Percentiles rank a stretch among this genome's conserved stretches.
Evolutionary conservation across 2,888 invertebrate genomes (phyloP).

Genomic region (Trissolcus japonicus): DNA sequence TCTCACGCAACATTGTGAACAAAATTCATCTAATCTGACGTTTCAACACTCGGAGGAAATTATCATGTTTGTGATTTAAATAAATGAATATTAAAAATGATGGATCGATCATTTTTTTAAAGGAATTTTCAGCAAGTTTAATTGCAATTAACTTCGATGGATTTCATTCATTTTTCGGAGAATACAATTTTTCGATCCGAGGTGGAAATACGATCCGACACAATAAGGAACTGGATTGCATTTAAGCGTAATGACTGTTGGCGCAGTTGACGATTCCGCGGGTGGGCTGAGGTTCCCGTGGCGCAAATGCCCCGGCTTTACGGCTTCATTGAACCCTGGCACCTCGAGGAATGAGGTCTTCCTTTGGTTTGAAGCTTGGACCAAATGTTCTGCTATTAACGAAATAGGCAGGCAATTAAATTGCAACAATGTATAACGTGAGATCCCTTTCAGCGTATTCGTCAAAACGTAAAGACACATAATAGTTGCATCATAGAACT

Average conservation of each 20-base stretch:
- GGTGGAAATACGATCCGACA: too few relatives aligned
- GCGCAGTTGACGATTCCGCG: slow-evolving; percentile 73
- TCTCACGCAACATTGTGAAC: slow-evolving; percentile 37
- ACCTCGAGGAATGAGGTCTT: slow-evolving; percentile 33
- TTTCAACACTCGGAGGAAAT: slow-evolving; percentile 7
- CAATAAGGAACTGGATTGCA: slow-evolving; percentile 53
- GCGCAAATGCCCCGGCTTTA: slow-evolving; percentile 63
- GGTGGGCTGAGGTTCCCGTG: slow-evolving; percentile 67
- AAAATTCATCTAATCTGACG: slow-evolving; percentile 15
- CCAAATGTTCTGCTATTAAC: slow-evolving; percentile 36
- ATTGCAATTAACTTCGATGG: too few relatives aligned
- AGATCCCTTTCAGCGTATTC: slow-evolving; percentile 7
- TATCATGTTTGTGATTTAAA: background rate
- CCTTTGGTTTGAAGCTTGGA: slow-evolving; percentile 8
- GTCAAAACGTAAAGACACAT: slow-evolving; percentile 26
- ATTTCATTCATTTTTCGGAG: too few relatives aligned
- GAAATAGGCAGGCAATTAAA: slow-evolving; percentile 34
- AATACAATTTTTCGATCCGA: too few relatives aligned
- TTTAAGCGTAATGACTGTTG: slow-evolving; percentile 70
- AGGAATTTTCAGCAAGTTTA: too few relatives aligned
- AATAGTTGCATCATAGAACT: slow-evolving; percentile 18
- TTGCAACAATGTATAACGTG: slow-evolving; percentile 23
- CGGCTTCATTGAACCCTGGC: slow-evolving; percentile 65
- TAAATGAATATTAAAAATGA: background rate
- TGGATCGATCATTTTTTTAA: too few relatives aligned